Base-by-base conservation (phyloP, 2,888 invertebrate species). In the Ophion obscuratus region DNA sequence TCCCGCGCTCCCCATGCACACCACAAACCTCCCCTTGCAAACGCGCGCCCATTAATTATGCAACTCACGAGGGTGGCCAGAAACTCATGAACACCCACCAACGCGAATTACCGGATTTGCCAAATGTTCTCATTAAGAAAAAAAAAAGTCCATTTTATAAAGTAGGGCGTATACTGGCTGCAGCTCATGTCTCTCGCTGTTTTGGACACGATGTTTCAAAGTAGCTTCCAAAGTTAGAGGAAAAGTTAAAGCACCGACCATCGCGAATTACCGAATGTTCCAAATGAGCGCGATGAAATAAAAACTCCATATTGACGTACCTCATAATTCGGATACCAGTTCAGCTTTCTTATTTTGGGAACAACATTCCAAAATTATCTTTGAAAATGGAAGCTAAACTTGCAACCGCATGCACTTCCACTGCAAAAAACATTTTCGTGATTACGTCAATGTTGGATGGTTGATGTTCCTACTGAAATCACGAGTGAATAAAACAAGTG, bases 41-140 rank as follows among this genome's bases (percentile, higher is more conserved):
- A 31, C 88, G 83, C 86, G 78, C 83, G 64, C 70, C 86, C 88
- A 89, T 91, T 91, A 91, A 91, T 91, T 91, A 92, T 91, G 89
- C 88, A 91, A 81, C 86, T 83, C 81, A 77, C 70, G 88, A 89
- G 89, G 89, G 87, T 86, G 70, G 85, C 66, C 85, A 80, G 73
- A 74, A 77, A 76, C 62, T 53, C 70, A 64, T 73, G 74, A 62
- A 80, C 79, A 78, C 20, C 62, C 78, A 77, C 81, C 77, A 80
- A 84, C 85, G 78, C 86, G 86, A 89, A 88, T 89, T 84, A 87
- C 83, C 84, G 73, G 76, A 80, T 78, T 70, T 40, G 27, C 68
- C 59, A 40, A 75, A 84, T 76, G 62, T n/a, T 36, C 61, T 68
- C 44, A 64, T 27, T 57, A 61, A 53, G 4, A 14, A 53, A 61